Evolutionary conservation across 2,113 vertebrate species (phyloP).

Genomic region (Atlantisia rogersi): DNA sequence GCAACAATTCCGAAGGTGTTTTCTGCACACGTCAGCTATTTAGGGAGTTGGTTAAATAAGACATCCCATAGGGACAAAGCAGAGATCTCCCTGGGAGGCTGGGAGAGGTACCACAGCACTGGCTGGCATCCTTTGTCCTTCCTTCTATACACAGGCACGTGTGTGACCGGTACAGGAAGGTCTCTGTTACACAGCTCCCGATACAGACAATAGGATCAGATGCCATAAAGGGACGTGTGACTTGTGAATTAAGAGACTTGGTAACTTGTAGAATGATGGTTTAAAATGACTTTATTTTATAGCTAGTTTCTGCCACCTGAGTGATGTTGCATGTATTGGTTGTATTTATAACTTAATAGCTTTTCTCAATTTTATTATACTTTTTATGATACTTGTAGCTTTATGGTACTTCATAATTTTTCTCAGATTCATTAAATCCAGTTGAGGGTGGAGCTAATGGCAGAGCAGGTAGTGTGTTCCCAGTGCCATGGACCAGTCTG

Average conservation of each 20-base stretch:
- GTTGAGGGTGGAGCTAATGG: conserved; percentile 66
- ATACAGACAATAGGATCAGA: neutral
- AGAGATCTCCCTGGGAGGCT: neutral
- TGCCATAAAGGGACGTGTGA: conserved; percentile 37
- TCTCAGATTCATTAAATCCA: conserved; percentile 74
- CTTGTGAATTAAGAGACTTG: conserved; percentile 73
- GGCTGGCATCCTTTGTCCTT: neutral
- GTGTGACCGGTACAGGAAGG: neutral
- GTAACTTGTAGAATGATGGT: conserved; percentile 69
- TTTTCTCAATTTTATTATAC: conserved; percentile 80
- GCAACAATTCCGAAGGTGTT: neutral
- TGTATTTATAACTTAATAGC: conserved; percentile 84
- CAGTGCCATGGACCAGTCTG: fast-evolving
- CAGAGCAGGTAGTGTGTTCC: neutral
- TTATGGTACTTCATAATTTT: conserved; percentile 80
- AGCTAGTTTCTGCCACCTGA: conserved; percentile 70
- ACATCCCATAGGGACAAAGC: fast-evolving
- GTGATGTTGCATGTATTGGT: conserved; percentile 75
- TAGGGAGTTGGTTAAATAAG: neutral
- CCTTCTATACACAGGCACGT: neutral
- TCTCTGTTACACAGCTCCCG: neutral
- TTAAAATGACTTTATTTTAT: conserved; percentile 77
- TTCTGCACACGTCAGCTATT: neutral
- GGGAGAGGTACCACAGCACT: neutral
- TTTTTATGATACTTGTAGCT: conserved; percentile 79